Evolutionary conservation across 2,797 vertebrate genomes (phyloP), one percentile per base, ranked within the genome.

Genomic region (Bufotes viridis): DNA sequence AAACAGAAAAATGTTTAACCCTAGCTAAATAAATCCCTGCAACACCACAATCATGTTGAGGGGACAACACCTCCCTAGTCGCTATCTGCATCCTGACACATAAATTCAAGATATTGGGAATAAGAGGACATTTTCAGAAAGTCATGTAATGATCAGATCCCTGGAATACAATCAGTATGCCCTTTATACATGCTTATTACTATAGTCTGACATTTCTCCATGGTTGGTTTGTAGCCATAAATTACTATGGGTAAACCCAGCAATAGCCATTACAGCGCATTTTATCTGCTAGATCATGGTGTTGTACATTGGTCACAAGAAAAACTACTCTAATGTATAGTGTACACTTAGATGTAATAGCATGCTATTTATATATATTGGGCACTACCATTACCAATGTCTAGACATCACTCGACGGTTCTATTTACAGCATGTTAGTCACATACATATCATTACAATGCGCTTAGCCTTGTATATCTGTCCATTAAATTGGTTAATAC

Each of bases 161-260:
- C 42, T 72, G 15, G 17, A 70, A 18, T 72, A 20, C 29, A 42
- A 18, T 72, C 29, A 72, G 8, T 20, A 74, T 74, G 17, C 13
- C 67, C 70, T 74, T 74, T 74, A 74, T 10, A 49, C 29, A 74
- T 74, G 42, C 26, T 34, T 34, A 70, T 34, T 70, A 70, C 69
- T 34, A 34, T 29, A 70, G 69, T 18, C 69, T 70, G 69, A 70
- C 69, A 70, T 70, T 70, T 70, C 29, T 70, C 29, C 6, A 34
- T 70, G 69, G 26, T 70, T 70, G 29, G 69, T 34, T 70, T 70
- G 13, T 15, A 70, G 69, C 69, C 67, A 70, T 70, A 70, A 70
- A 70, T 29, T 70, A 26, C 67, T 70, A 17, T 18, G 5, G 17
- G 14, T 17, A 70, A 70, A 34, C 11, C 69, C 26, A 34, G 29